Base-by-base conservation (phyloP, 2,888 invertebrate genomes). In the Oscheius sp. region DNA sequence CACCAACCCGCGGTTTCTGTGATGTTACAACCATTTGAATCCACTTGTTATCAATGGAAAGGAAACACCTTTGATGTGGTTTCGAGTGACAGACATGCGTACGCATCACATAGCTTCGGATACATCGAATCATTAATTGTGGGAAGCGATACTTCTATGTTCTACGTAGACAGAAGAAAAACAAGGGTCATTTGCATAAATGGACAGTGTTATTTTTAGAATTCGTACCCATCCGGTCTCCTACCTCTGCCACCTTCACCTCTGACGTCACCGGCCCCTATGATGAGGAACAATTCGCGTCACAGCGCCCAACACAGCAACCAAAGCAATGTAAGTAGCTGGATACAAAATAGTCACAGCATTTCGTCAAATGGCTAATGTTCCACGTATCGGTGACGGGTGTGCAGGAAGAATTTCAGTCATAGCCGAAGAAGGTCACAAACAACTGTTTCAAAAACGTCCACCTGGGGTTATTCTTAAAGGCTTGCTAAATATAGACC, bases 261-360 rank as follows among this genome's bases (percentile, higher is more conserved):
- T 27, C 18, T 63, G 46, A 72, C 52, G 64, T 66, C 72, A 72
- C 72, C 72, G 13, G 66, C 29, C 2, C 66, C 66, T 5, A 72
- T 72, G 45, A 55, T 66, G 55, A 53, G 72, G 55, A 72, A 66
- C 45, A 72, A 49, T 35, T 72, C 72, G 29, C 64, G 72, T 13
- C 64, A 55, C 29, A 72, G 72, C 56, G 45, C 72, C 16, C 55
- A 72, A 45, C 64, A 72, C 41, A 72, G 72, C 58, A 72, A 72
- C 49, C 72, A 72, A 27, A 72, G 72, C 58, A 72, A 72, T 72
- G 72, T 72, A 46, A 63, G 72, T n/a, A n/a, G n/a, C n/a, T n/a
- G n/a, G n/a, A 35, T 35, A 35, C 35, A 35, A 35, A 35, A 9
- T 35, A 6, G 9, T 9, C 9, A 35, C 5, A 35, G 9, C 5